Base-by-base conservation (phyloP, 2,888 invertebrate genomes). In the Phyto melanocephala region DNA sequence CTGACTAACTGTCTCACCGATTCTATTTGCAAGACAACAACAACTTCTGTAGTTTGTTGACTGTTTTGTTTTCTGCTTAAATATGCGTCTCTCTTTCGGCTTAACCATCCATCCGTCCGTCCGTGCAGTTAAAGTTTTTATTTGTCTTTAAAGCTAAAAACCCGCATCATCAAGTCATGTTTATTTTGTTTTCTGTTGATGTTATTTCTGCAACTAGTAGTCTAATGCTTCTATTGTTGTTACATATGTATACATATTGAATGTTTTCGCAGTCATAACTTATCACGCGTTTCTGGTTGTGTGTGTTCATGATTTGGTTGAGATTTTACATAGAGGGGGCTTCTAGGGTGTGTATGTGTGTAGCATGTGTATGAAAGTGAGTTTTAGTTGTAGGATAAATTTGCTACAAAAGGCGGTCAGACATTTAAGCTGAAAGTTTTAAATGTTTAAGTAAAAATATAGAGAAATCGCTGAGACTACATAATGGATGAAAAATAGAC, bases 121-220 rank as follows among this genome's bases (percentile, higher is more conserved):
- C 45, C n/a, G n/a, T 77, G 45, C 62, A 28, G 62, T 20, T 35
- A 52, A 68, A 52, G 50, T 60, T 47, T 47, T 20, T 28, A 6
- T 42, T 74, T 62, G 20, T 40, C 45, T 60, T 62, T 28, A 10
- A 62, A 62, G 15, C 24, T n/a, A 52, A 20, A 71, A 65, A 60
- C 42, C 35, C 47, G 35, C 76, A 71, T 76, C 65, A 70, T 56
- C 80, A 65, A 70, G 37, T 80, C 75, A 65, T 67, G 76, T 80
- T 80, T 75, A 80, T 80, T n/a, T 80, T 80, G 76, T 80, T 79
- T 72, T 13, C 52, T 78, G 17, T 56, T 60, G 58, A 52, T 72
- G 24, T 65, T 28, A 15, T 52, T 62, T 17, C 40, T 42, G 2
- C 15, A 42, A 10, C 33, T 42, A 5, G 7, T 40, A 65, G n/a